These are phyloP conservation scores for Morpho deidamia DNA, from an alignment of 2,888 invertebrate genomes.

Conservation along the genomic window DNA sequence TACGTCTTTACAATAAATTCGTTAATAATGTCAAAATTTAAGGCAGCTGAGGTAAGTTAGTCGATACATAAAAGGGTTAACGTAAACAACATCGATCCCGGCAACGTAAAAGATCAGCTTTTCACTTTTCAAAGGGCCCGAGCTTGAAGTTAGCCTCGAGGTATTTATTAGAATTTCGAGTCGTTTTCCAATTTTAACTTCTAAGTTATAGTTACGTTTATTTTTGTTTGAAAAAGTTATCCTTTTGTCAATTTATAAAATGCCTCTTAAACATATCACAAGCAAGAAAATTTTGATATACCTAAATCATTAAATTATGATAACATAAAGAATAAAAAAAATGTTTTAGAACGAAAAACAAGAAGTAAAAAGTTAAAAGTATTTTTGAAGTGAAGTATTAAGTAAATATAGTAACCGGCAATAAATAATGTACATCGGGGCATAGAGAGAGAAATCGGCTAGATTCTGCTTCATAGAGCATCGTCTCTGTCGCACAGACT, in stretches of 20 bases:
- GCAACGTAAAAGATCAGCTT: slow-evolving; percentile 57
- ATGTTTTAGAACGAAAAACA: background rate
- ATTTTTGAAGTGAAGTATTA: too few species aligned
- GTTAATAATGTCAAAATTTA: background rate
- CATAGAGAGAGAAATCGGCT: too few species aligned
- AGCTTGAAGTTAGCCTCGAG: slow-evolving; percentile 60
- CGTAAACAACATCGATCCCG: slow-evolving; percentile 29
- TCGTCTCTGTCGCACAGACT: too few species aligned
- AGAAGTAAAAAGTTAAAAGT: background rate
- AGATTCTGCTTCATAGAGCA: too few species aligned
- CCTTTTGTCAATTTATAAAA: slow-evolving; percentile 54
- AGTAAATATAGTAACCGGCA: too few species aligned
- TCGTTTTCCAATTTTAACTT: slow-evolving; percentile 72
- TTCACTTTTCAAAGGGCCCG: slow-evolving; percentile 61
- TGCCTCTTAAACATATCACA: slow-evolving; percentile 20
- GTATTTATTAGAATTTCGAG: slow-evolving; percentile 68
- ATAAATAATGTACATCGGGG: too few species aligned
- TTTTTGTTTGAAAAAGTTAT: slow-evolving; percentile 56
- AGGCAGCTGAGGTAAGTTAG: background rate
- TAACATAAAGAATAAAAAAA: background rate
- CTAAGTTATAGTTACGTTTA: slow-evolving; percentile 57
- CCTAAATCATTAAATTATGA: background rate
- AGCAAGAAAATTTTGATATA: background rate
- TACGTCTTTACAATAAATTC: background rate
- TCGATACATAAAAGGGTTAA: slow-evolving; percentile 17